Evolutionary conservation across 2,888 invertebrate species (phyloP).

Genomic region (Pollenia angustigena): DNA sequence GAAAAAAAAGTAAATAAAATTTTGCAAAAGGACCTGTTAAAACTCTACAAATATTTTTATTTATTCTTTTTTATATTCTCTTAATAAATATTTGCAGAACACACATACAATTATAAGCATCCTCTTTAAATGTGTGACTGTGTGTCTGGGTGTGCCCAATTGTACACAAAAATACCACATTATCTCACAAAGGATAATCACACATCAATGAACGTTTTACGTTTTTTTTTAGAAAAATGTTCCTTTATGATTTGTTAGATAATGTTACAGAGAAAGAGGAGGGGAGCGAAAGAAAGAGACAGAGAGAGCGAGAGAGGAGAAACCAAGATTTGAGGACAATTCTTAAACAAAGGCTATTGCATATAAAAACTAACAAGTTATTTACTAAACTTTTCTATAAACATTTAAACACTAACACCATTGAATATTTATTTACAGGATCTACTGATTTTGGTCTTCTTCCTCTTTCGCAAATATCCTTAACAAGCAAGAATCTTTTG

Average conservation of each 20-base stretch:
- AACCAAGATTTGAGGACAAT: background rate
- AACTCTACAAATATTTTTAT: constrained; percentile 49
- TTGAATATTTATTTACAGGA: constrained; percentile 54
- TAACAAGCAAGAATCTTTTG: constrained; percentile 1
- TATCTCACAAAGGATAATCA: constrained; percentile 64
- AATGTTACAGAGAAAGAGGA: background rate
- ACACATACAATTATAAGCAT: background rate
- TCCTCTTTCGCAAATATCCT: constrained; percentile 17
- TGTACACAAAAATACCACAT: constrained; percentile 39
- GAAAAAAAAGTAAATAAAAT: constrained; percentile 5
- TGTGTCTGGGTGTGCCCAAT: background rate
- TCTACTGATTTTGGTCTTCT: constrained; percentile 37
- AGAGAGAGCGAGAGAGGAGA: no score
- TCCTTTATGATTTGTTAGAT: constrained; percentile 14
- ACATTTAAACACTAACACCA: constrained; percentile 65
- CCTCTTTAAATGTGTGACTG: background rate
- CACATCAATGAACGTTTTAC: constrained; percentile 59
- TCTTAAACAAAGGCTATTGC: constrained; percentile 6
- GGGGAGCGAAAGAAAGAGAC: no score
- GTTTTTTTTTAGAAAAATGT: background rate
- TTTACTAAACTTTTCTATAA: constrained; percentile 65
- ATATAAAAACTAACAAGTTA: constrained; percentile 54
- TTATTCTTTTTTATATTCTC: constrained; percentile 5
- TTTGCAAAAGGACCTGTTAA: constrained; percentile 54
- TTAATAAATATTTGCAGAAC: background rate